Evolutionary conservation across 2,888 invertebrate species (phyloP), one percentile per base, ranked within the genome.

Genomic region (Koerneria pararmatus): DNA sequence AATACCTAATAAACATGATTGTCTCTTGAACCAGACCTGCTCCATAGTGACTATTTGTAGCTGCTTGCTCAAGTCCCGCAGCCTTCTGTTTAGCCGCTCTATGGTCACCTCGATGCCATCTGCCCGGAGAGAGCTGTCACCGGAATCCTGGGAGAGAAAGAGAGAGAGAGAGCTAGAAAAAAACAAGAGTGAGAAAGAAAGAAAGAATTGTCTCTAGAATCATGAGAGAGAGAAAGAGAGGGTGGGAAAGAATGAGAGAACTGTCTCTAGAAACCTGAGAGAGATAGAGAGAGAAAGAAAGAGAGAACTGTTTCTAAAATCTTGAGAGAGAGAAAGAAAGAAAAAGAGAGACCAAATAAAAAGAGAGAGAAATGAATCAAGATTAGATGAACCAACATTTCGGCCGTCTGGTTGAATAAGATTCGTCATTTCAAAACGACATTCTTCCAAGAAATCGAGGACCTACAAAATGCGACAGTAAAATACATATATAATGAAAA

Each of bases 341-440:
- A n/a, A n/a, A n/a, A n/a, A n/a, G n/a, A n/a, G n/a, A n/a, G n/a
- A n/a, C n/a, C n/a, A n/a, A n/a, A n/a, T n/a, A n/a, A n/a, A n/a
- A n/a, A n/a, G n/a, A n/a, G n/a, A n/a, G n/a, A n/a, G n/a, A n/a
- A n/a, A n/a, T n/a, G n/a, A n/a, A n/a, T n/a, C n/a, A n/a, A n/a
- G n/a, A n/a, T n/a, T n/a, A n/a, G n/a, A n/a, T n/a, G n/a, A n/a
- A 51, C 62, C 53, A 24, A 64, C 64, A 56, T 64, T 56, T 54
- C 64, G 8, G 19, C 54, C 67, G 57, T 78, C 82, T 6, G 79
- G 78, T 29, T 91, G 89, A 72, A 95, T 88, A 69, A 95, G 89
- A 84, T 92, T 90, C 84, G 93, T 92, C 80, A 95, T 88, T 86
- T 97, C 93, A 82, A 91, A 76, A 24, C 92, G 91, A 82, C 93